Percentiles rank a stretch among this genome's conserved stretches.
Conservation (phyloP, 2,888 invertebrate species). For the Dicyrtomina minuta region DNA sequence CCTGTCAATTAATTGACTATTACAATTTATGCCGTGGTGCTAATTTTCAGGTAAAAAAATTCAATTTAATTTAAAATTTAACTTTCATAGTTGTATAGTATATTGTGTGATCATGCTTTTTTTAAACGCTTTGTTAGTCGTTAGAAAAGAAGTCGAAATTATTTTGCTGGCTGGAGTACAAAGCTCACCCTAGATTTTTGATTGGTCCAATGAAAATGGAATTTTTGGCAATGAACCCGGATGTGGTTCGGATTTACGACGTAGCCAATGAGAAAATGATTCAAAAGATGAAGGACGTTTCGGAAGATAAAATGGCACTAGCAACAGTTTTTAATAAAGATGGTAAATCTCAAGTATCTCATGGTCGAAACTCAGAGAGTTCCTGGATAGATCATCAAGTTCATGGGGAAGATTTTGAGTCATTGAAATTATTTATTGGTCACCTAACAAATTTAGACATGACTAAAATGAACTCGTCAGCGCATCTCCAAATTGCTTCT, state of each 20-base stretch:
- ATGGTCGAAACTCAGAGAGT: slow-evolving; percentile 20
- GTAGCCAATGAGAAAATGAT: slow-evolving; percentile 20
- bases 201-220: slow-evolving; percentile 40
- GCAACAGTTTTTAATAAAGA: slow-evolving; percentile 22
- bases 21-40: too few relatives aligned
- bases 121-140: background rate
- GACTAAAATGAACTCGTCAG: background rate
- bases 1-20: too few relatives aligned
- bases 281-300: background rate
- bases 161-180: slow-evolving; percentile 38
- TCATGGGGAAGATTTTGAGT: background rate
- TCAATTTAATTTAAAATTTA: too few relatives aligned
- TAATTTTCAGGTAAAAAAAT: too few relatives aligned
- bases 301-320: background rate
- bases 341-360: background rate
- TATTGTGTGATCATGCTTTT: too few relatives aligned
- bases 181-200: slow-evolving; percentile 20
- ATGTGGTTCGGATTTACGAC: slow-evolving; percentile 34
- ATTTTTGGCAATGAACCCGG: slow-evolving; percentile 21
- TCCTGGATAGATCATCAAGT: slow-evolving; percentile 26
- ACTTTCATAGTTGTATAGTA: too few relatives aligned
- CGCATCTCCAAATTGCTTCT: slow-evolving; percentile 33
- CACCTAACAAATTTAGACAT: slow-evolving; percentile 15
- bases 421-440: background rate
- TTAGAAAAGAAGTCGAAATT: slow-evolving; percentile 20